These are phyloP conservation scores for Drosophila asahinai DNA, from an alignment of 1,140 invertebrate genomes.

Conservation along the genomic window DNA sequence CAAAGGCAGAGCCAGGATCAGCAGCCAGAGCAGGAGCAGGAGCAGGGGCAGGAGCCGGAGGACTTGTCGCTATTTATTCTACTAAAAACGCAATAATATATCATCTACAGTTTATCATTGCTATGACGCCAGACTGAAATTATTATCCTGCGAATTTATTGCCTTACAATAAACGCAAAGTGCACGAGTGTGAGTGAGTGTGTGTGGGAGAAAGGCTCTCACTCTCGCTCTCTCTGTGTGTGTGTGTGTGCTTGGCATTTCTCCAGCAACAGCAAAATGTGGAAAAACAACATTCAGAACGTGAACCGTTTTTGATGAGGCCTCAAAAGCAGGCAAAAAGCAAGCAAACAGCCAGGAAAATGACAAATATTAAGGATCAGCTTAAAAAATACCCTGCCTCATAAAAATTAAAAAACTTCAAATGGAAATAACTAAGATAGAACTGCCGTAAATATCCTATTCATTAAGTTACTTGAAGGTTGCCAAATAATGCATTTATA, in stretches of 20 bases:
- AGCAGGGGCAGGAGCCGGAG: constrained; percentile 7
- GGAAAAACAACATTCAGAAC: constrained; percentile 52
- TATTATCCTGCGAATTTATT: constrained; percentile 84
- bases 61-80: constrained; percentile 74
- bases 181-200: constrained; percentile 48
- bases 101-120: constrained; percentile 85
- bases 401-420: background rate
- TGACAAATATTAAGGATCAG: background rate
- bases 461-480: background rate
- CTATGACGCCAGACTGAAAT: constrained; percentile 84
- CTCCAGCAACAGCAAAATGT: constrained; percentile 31
- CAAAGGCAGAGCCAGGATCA: constrained; percentile 3
- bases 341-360: background rate
- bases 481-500: background rate
- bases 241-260: constrained; percentile 25
- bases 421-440: background rate
- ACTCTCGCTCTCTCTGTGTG: constrained; percentile 8
- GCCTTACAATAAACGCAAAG: constrained; percentile 79
- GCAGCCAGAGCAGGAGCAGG: background rate
- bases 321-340: constrained; percentile 49
- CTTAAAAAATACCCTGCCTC: background rate
- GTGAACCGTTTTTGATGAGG: constrained; percentile 62
- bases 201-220: constrained; percentile 7
- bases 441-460: background rate
- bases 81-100: constrained; percentile 83